phyloP scores from a whole-genome alignment of 2,797 vertebrate genomes.

The Enteromius afrohamiltoni region DNA sequence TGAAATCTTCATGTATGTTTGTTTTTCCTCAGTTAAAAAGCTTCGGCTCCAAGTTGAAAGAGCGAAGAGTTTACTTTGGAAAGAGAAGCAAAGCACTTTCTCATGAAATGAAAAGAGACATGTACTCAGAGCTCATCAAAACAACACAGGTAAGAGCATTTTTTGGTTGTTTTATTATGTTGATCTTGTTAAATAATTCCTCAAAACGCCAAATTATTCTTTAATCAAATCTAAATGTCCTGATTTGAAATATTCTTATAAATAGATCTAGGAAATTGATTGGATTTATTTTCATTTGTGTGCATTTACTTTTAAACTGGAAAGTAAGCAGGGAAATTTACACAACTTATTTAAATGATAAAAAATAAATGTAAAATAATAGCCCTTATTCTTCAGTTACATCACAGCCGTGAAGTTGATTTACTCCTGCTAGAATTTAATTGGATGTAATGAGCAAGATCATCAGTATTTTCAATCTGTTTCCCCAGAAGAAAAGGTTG shows the following conservation, averaged over 20 bases:
- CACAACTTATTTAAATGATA: neutral
- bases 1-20: neutral
- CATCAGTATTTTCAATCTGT: neutral
- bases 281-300: neutral
- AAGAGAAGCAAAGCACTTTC: slow-evolving; percentile 74
- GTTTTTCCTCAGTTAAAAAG: slow-evolving; percentile 67
- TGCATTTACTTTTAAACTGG: neutral
- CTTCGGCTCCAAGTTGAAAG: slow-evolving; percentile 76
- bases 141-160: slow-evolving; percentile 68
- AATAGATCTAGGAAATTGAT: neutral
- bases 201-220: neutral
- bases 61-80: slow-evolving; percentile 72
- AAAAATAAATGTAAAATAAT: neutral
- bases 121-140: slow-evolving; percentile 71
- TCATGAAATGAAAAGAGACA: slow-evolving; percentile 76
- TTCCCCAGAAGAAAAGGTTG: neutral
- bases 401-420: neutral
- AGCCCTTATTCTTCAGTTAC: neutral
- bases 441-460: neutral
- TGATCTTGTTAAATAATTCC: neutral
- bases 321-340: neutral
- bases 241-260: neutral
- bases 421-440: slow-evolving; percentile 3
- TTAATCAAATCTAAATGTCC: neutral
- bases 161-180: neutral